These are phyloP conservation scores for Geothlypis trichas DNA, from an alignment of 2,113 vertebrate genomes.

Conservation along the genomic window DNA sequence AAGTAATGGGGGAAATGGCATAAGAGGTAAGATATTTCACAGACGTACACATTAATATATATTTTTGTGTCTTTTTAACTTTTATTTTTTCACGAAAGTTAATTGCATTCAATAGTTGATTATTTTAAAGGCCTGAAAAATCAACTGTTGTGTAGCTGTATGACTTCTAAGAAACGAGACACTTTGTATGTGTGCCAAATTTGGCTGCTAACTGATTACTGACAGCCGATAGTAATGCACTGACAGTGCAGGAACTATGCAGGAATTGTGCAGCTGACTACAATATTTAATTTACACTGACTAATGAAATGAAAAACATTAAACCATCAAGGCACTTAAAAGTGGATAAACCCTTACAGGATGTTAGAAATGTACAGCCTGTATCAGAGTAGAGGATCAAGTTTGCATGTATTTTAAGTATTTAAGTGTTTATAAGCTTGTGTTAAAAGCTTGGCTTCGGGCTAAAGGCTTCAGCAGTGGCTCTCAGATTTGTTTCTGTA, in stretches of 20 bases:
- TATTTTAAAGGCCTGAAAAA: background rate
- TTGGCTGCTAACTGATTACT: conserved; percentile 31
- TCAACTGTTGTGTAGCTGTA: background rate
- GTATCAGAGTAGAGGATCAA: background rate
- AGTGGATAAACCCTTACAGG: background rate
- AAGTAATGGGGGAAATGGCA: background rate
- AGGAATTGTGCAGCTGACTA: background rate
- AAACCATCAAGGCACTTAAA: background rate
- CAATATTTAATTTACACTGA: background rate
- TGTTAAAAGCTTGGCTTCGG: background rate
- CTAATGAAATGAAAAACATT: background rate
- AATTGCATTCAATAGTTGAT: background rate
- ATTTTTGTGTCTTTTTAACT: background rate
- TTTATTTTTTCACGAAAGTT: background rate
- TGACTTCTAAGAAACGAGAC: background rate
- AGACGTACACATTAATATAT: background rate
- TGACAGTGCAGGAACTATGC: background rate
- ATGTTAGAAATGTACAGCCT: background rate
- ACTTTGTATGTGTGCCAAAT: background rate
- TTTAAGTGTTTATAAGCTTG: background rate
- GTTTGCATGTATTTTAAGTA: background rate
- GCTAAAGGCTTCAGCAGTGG: background rate
- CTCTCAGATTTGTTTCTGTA: background rate
- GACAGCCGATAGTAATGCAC: background rate
- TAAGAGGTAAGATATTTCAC: background rate